These are phyloP conservation scores for Eutolmus rufibarbis DNA, from an alignment of 2,888 invertebrate genomes.

Conservation along the genomic window DNA sequence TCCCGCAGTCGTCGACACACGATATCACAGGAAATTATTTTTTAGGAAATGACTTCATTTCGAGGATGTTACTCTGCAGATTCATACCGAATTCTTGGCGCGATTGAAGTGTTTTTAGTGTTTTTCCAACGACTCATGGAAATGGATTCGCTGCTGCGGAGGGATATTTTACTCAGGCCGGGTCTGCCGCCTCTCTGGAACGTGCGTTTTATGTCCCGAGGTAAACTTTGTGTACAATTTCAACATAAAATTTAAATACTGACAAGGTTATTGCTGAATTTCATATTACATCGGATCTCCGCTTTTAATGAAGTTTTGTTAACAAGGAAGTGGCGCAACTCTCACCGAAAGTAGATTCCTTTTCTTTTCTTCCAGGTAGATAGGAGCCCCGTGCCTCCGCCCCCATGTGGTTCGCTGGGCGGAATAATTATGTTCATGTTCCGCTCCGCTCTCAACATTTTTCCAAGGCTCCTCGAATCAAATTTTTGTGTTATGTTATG, in stretches of 20 bases:
- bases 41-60: slow-evolving; percentile 35
- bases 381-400: not conserved
- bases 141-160: slow-evolving; percentile 19
- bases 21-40: slow-evolving; percentile 36
- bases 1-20: not conserved
- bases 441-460: not conserved
- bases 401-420: not conserved
- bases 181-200: not conserved
- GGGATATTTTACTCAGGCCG: slow-evolving; percentile 13
- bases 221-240: not conserved
- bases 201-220: not conserved
- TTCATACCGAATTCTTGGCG: slow-evolving; percentile 30
- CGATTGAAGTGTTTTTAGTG: slow-evolving; percentile 33
- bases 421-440: not conserved
- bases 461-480: not conserved
- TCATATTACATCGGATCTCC: not conserved
- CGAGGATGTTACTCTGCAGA: slow-evolving; percentile 26
- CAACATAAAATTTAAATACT: slow-evolving; percentile 15
- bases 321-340: not conserved
- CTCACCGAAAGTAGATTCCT: not conserved
- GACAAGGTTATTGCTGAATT: not conserved
- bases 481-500: not conserved
- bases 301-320: not conserved
- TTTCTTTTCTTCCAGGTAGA: not conserved
- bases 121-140: slow-evolving; percentile 13